Conservation (phyloP, 2,113 vertebrate species). For the Elephas maximus region DNA sequence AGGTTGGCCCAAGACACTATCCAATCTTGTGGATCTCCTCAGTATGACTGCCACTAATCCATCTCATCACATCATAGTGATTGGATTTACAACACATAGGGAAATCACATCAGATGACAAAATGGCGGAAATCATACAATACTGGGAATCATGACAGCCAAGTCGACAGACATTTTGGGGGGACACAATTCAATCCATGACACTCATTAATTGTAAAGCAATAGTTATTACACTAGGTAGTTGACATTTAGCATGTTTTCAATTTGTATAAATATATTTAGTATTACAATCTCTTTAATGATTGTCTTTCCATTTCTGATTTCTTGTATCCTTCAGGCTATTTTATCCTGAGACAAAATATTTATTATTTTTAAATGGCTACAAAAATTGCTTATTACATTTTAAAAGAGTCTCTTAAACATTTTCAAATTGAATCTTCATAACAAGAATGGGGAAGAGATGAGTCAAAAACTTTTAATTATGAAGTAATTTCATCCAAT, state of each 20-base stretch:
- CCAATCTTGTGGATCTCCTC: no score
- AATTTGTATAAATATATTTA: not conserved
- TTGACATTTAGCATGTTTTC: not conserved
- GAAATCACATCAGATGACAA: no score
- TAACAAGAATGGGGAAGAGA: not conserved
- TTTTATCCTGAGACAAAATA: not conserved
- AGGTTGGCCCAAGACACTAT: no score
- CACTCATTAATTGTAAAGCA: slow-evolving; percentile 14
- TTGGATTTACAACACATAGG: no score
- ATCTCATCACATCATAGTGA: no score
- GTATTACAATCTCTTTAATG: not conserved
- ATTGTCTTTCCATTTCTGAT: slow-evolving; percentile 1
- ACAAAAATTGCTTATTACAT: not conserved
- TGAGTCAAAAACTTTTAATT: not conserved
- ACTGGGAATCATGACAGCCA: no score
- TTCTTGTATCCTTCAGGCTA: not conserved
- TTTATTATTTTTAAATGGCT: not conserved
- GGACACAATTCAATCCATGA: no score
- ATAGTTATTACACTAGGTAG: not conserved
- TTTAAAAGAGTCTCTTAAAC: not conserved
- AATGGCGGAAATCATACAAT: no score
- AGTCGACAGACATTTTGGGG: no score
- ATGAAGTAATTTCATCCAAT: not conserved
- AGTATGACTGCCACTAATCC: no score
- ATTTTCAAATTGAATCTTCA: slow-evolving; percentile 8